These are phyloP conservation scores for Borostomias antarcticus DNA, from an alignment of 2,797 vertebrate genomes.

Conservation along the genomic window DNA sequence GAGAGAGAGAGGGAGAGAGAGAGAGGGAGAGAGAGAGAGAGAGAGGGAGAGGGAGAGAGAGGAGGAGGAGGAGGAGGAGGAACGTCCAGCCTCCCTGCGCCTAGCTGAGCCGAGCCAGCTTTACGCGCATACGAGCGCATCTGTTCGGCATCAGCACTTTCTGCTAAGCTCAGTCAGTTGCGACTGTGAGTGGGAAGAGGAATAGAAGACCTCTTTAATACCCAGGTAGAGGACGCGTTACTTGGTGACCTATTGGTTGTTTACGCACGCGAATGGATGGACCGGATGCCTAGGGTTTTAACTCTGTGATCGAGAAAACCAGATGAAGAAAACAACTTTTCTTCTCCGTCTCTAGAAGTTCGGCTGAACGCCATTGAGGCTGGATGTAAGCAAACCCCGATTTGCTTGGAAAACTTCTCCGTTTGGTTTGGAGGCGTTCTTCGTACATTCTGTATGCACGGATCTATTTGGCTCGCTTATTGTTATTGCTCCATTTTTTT, in stretches of 20 bases:
- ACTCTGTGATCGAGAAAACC: conserved; percentile 16
- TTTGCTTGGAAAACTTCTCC: conserved; percentile 23
- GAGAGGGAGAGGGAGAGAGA: conserved; percentile 21
- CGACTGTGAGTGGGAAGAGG: conserved; percentile 64
- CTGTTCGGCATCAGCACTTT: conserved; percentile 83
- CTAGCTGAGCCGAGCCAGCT: conserved; percentile 65
- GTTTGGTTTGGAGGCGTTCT: conserved; percentile 54
- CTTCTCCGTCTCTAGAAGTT: conserved; percentile 20
- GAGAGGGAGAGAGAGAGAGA: conserved; percentile 28
- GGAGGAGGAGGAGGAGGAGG: conserved; percentile 16
- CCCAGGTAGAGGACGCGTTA: conserved; percentile 16
- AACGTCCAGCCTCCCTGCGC: conserved; percentile 65
- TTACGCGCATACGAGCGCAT: conserved; percentile 75
- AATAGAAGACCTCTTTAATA: conserved; percentile 48
- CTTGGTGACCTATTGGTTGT: conserved; percentile 19
- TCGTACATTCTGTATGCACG: conserved; percentile 55
- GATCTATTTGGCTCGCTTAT: conserved; percentile 52
- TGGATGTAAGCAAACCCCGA: conserved; percentile 60
- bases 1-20: conserved; percentile 25
- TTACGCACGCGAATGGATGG: conserved; percentile 52
- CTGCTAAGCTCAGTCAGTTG: conserved; percentile 74
- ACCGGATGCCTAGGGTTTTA: conserved; percentile 39
- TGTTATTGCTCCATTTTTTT: conserved; percentile 30
- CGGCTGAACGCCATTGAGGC: conserved; percentile 14
- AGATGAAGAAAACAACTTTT: conserved; percentile 35